phyloP scores from a whole-genome alignment of 2,888 invertebrate species.

The Yponomeuta cagnagella region DNA sequence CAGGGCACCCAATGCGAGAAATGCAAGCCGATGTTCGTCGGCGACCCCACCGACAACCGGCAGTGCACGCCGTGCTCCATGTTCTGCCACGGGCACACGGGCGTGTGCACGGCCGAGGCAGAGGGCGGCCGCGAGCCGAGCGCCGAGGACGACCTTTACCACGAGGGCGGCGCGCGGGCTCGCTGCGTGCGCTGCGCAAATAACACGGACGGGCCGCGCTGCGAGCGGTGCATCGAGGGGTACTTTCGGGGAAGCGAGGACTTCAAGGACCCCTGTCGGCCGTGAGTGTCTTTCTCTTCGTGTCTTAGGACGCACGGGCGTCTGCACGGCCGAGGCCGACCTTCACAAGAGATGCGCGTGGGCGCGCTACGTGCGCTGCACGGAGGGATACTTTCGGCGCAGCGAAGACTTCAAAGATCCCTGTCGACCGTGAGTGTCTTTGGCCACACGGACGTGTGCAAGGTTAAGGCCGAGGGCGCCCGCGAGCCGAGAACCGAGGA shows the following conservation, averaged over 20 bases:
- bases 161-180: conserved; percentile 83
- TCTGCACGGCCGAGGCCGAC: conserved; percentile 80
- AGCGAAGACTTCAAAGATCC: conserved; percentile 84
- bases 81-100: conserved; percentile 93
- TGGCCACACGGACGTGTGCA: conserved; percentile 89
- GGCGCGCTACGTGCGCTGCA: conserved; percentile 83
- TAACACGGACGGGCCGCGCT: conserved; percentile 86
- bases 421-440: conserved; percentile 80
- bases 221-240: conserved; percentile 87
- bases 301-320: conserved; percentile 81
- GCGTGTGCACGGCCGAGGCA: conserved; percentile 82
- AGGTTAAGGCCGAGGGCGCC: conserved; percentile 75
- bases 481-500: conserved; percentile 38
- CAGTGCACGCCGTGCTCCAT: conserved; percentile 91
- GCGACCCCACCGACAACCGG: conserved; percentile 91
- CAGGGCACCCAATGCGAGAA: conserved; percentile 93
- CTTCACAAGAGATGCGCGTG: conserved; percentile 41
- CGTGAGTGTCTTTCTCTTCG: conserved; percentile 59
- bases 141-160: conserved; percentile 72
- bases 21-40: conserved; percentile 93
- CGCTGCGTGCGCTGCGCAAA: conserved; percentile 90
- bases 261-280: conserved; percentile 83
- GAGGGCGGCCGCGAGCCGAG: conserved; percentile 46
- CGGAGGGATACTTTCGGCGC: conserved; percentile 84
- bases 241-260: conserved; percentile 86